These are phyloP conservation scores for Camponotus fellah DNA, from an alignment of 2,888 invertebrate genomes.

Conservation along the genomic window DNA sequence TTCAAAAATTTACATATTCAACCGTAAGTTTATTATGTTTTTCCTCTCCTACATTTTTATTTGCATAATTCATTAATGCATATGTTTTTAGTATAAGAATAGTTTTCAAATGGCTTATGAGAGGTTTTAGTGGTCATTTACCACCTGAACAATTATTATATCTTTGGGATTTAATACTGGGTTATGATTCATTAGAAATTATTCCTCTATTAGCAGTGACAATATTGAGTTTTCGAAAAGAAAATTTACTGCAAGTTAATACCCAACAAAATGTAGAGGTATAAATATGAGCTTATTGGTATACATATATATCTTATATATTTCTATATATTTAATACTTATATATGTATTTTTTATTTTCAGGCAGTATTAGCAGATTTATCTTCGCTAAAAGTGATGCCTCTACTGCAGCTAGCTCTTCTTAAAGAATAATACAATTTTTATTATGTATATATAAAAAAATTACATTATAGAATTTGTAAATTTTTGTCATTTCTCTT, in stretches of 20 bases:
- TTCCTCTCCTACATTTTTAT: neutral
- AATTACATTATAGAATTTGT: neutral
- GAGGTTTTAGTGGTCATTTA: conserved; percentile 97
- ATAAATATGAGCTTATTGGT: conserved; percentile 28
- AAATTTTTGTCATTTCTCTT: neutral
- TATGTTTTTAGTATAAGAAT: conserved; percentile 91
- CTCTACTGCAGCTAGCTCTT: conserved; percentile 93
- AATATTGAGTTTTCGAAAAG: conserved; percentile 94
- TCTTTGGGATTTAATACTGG: conserved; percentile 97
- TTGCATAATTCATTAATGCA: conserved; percentile 3
- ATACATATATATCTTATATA: neutral
- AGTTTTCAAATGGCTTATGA: conserved; percentile 98
- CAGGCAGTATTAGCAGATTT: conserved; percentile 94
- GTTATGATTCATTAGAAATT: conserved; percentile 96
- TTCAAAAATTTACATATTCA: conserved; percentile 95
- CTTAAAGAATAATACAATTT: conserved; percentile 88
- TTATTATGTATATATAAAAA: neutral
- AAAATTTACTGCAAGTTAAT: conserved; percentile 92
- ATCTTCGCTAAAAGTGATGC: conserved; percentile 94
- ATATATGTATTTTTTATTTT: conserved; percentile 65
- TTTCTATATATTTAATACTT: neutral
- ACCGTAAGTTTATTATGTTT: conserved; percentile 90
- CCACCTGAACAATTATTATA: conserved; percentile 96
- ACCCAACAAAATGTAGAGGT: conserved; percentile 93
- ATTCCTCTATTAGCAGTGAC: conserved; percentile 94